phyloP scores from a whole-genome alignment of 2,797 vertebrate species.

The Lophotriccus pileatus region DNA sequence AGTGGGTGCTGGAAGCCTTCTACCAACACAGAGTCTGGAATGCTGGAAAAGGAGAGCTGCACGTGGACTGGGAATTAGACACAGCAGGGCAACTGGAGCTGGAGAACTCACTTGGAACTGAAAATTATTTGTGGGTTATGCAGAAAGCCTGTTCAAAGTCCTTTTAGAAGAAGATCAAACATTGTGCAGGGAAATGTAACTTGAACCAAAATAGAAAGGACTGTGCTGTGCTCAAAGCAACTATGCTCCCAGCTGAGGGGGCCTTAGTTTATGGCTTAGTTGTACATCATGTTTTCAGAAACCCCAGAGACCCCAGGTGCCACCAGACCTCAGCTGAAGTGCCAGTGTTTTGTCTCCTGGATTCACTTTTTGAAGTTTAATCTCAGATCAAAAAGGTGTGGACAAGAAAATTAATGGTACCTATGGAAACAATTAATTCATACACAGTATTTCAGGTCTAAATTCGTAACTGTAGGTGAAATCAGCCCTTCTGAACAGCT shows the following conservation, averaged over 20 bases:
- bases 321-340: neutral
- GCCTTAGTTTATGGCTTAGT: neutral
- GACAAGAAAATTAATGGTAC: neutral
- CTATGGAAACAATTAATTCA: neutral
- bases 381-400: neutral
- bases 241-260: accelerated
- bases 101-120: neutral
- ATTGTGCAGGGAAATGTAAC: neutral
- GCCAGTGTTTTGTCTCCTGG: neutral
- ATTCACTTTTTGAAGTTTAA: neutral
- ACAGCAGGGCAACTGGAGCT: neutral
- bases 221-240: neutral
- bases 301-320: neutral
- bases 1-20: neutral
- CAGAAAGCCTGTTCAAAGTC: neutral
- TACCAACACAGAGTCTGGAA: neutral
- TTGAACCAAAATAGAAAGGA: neutral
- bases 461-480: neutral
- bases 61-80: neutral
- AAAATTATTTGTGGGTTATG: neutral
- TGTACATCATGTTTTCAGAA: neutral
- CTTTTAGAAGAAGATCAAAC: neutral
- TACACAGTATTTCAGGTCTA: neutral
- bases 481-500: neutral
- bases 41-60: neutral